These are phyloP conservation scores for Caenorhabditis sp. DNA, from an alignment of 2,888 invertebrate genomes.

Conservation along the genomic window DNA sequence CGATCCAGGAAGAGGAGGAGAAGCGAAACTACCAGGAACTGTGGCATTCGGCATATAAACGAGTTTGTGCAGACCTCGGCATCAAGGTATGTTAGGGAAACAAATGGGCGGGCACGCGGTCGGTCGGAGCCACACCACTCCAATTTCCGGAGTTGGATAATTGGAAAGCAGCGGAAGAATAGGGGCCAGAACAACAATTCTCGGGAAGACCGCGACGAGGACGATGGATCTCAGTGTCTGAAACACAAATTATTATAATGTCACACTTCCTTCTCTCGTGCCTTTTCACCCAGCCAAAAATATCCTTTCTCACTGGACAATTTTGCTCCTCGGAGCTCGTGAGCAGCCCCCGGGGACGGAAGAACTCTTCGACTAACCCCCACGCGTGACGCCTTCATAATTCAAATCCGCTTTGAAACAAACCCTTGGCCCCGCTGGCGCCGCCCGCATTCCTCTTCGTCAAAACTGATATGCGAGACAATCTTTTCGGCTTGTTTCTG, in stretches of 20 bases:
- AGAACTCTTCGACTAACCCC: constrained; percentile 22
- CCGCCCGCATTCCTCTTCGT: constrained; percentile 15
- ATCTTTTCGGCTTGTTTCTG: neutral
- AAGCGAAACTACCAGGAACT: constrained; percentile 62
- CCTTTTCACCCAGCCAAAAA: neutral
- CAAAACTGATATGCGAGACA: constrained; percentile 18
- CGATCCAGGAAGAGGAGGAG: constrained; percentile 63
- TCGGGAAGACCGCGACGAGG: neutral
- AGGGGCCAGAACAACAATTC: neutral
- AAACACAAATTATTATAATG: neutral
- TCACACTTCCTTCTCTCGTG: neutral
- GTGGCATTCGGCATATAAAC: constrained; percentile 75
- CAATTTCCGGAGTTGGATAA: constrained; percentile 43
- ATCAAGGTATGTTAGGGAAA: constrained; percentile 66
- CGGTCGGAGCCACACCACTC: constrained; percentile 33
- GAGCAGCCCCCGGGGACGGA: neutral
- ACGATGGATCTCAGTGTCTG: neutral
- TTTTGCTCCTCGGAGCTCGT: neutral
- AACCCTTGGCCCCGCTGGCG: constrained; percentile 11
- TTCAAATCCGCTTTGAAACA: constrained; percentile 45
- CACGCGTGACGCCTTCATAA: constrained; percentile 32
- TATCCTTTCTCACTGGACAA: neutral
- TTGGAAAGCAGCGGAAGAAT: constrained; percentile 14
- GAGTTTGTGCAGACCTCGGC: constrained; percentile 75
- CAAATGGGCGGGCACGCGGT: neutral